Evolutionary conservation across 1,140 invertebrate genomes (phyloP).

Genomic region (Radopholus similis): DNA sequence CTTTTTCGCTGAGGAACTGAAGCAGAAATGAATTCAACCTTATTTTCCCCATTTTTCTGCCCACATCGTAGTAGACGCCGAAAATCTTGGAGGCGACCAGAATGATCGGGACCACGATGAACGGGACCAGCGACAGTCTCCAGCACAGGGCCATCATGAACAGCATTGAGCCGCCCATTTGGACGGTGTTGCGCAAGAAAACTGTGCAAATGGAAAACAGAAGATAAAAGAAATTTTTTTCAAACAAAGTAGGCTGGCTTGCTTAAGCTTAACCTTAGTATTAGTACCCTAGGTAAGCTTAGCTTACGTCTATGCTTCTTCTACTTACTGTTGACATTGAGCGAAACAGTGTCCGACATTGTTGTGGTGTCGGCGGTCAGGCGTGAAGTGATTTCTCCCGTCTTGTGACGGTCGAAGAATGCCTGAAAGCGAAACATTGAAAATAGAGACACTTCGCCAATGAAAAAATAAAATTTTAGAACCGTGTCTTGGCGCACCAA

Average conservation of each 20-base stretch:
- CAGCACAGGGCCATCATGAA: conserved; percentile 62
- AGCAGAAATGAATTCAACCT: conserved; percentile 10
- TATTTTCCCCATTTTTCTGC: neutral
- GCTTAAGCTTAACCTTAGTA: no score
- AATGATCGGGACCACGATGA: conserved; percentile 61
- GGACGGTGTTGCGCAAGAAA: conserved; percentile 54
- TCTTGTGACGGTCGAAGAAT: conserved; percentile 41
- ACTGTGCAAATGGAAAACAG: conserved; percentile 6
- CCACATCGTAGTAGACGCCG: conserved; percentile 57
- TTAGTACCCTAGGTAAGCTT: no score
- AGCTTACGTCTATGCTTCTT: neutral
- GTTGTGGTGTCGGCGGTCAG: conserved; percentile 34
- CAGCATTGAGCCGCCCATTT: conserved; percentile 55
- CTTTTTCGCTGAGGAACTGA: conserved; percentile 38
- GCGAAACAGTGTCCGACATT: conserved; percentile 25
- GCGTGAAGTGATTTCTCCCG: conserved; percentile 46
- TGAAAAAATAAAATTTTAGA: neutral
- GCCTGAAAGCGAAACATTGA: no score
- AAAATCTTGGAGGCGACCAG: conserved; percentile 61
- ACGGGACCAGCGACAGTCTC: conserved; percentile 60
- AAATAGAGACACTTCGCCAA: no score
- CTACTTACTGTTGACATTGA: conserved; percentile 25
- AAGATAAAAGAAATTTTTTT: neutral
- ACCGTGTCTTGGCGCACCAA: conserved; percentile 25
- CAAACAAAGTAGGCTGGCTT: no score